These are phyloP conservation scores for Silurus asotus DNA, from an alignment of 2,113 vertebrate genomes.

Conservation along the genomic window DNA sequence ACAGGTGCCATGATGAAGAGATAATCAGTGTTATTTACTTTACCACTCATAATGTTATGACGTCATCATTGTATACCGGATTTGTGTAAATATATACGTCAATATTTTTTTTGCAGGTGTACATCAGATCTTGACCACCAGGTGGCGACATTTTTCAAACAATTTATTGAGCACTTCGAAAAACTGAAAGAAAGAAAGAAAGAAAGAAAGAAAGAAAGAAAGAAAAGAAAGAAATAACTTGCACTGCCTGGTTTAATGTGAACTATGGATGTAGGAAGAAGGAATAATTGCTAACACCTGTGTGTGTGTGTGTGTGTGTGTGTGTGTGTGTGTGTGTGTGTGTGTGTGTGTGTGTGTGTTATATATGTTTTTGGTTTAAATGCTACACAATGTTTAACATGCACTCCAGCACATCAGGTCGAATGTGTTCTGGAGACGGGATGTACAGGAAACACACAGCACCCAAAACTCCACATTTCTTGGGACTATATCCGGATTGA, in stretches of 20 bases:
- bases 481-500: neutral
- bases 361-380: neutral
- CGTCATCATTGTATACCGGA: too few species aligned
- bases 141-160: constrained; percentile 6
- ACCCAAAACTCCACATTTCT: neutral
- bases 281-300: neutral
- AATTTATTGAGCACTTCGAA: neutral
- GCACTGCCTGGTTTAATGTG: neutral
- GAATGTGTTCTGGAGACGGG: neutral
- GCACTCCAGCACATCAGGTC: neutral
- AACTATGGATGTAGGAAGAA: neutral
- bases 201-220: neutral
- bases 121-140: constrained; percentile 17
- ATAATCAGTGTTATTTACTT: too few species aligned
- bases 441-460: neutral
- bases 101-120: neutral
- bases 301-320: constrained; percentile 13
- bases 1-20: too few species aligned
- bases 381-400: neutral
- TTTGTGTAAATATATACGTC: too few species aligned
- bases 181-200: neutral
- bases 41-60: too few species aligned
- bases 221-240: neutral
- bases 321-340: neutral
- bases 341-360: too few species aligned